These are phyloP conservation scores for Meandrusa payeni DNA, from an alignment of 2,888 invertebrate species.

Conservation along the genomic window DNA sequence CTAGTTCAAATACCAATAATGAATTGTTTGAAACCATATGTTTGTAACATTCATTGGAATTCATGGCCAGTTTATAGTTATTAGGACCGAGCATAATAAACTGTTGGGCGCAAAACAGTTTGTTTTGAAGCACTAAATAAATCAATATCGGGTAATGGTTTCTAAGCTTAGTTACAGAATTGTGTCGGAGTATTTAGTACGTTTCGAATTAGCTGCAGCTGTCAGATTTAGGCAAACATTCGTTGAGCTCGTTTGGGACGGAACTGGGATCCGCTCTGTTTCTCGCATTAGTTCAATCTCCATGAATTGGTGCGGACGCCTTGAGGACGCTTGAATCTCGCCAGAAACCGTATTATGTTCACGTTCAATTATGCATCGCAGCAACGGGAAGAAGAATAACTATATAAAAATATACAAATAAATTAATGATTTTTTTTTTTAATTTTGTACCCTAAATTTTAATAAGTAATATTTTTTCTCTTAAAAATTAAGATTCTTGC, in stretches of 20 bases:
- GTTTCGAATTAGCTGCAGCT: constrained; percentile 57
- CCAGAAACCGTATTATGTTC: constrained; percentile 25
- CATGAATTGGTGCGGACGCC: constrained; percentile 55
- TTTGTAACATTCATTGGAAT: background rate
- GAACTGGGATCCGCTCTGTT: constrained; percentile 52
- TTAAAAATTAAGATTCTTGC: too few species aligned
- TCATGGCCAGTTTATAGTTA: constrained; percentile 11
- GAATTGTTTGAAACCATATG: background rate
- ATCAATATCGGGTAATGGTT: constrained; percentile 24
- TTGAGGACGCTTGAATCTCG: constrained; percentile 37
- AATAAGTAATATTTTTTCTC: too few species aligned
- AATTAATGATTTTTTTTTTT: too few species aligned
- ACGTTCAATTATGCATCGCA: constrained; percentile 27
- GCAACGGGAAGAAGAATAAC: background rate
- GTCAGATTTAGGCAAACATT: constrained; percentile 66
- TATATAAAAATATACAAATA: background rate
- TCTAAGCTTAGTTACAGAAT: constrained; percentile 29
- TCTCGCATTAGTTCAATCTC: constrained; percentile 67
- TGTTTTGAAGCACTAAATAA: constrained; percentile 20
- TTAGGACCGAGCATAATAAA: constrained; percentile 11
- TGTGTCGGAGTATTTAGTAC: constrained; percentile 34
- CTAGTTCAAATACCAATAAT: too few species aligned
- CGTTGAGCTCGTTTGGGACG: constrained; percentile 47
- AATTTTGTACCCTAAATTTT: too few species aligned
- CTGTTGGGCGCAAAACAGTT: constrained; percentile 12